phyloP scores from a whole-genome alignment of 2,113 vertebrate genomes.

The Hippocampus mohnikei region DNA sequence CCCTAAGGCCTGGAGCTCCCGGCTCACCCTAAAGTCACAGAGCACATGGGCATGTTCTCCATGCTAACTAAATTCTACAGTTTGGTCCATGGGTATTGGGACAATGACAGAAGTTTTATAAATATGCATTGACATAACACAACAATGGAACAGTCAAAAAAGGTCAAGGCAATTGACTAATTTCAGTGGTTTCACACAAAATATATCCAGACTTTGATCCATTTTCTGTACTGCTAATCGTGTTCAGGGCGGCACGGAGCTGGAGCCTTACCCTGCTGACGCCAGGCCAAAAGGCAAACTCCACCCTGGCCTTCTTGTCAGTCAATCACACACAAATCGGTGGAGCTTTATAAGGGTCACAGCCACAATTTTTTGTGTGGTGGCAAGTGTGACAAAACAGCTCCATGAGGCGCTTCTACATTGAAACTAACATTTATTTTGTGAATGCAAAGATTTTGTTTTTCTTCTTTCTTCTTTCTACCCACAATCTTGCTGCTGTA shows the following conservation, averaged over 20 bases:
- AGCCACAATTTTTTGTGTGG: too few species aligned
- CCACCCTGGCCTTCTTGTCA: too few species aligned
- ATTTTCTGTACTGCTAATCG: neutral
- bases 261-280: neutral
- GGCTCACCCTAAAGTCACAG: constrained; percentile 75
- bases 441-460: too few species aligned
- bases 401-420: too few species aligned
- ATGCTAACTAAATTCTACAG: neutral
- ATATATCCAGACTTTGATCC: neutral
- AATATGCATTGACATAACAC: neutral
- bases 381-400: too few species aligned
- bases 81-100: neutral
- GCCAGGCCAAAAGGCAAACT: neutral
- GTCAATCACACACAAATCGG: neutral
- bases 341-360: too few species aligned
- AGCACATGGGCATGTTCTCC: constrained; percentile 11
- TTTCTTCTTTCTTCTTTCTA: too few species aligned
- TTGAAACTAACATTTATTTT: too few species aligned
- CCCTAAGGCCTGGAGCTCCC: constrained; percentile 76
- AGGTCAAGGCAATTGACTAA: neutral
- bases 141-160: neutral
- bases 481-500: too few species aligned
- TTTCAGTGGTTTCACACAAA: neutral
- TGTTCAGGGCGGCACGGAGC: neutral
- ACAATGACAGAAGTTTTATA: neutral